phyloP scores from a whole-genome alignment of 2,888 invertebrate species.

The Torymus texanus region DNA sequence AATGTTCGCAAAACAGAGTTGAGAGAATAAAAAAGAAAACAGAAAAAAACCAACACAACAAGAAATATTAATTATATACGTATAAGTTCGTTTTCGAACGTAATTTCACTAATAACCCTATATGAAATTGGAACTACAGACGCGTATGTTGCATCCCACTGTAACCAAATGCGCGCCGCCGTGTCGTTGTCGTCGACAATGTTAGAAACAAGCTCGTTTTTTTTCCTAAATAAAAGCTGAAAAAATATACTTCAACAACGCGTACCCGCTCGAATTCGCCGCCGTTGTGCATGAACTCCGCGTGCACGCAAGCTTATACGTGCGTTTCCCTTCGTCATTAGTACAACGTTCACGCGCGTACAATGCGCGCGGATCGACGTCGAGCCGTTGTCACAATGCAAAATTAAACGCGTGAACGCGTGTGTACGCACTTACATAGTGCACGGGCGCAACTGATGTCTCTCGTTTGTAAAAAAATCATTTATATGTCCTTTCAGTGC shows the following conservation, averaged over 20 bases:
- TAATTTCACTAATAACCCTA: slow-evolving; percentile 27
- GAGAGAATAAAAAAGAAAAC: no score
- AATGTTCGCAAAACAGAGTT: not conserved
- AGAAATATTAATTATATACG: slow-evolving; percentile 19
- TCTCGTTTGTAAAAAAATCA: slow-evolving; percentile 38
- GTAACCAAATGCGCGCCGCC: slow-evolving; percentile 12
- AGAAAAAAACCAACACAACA: slow-evolving; percentile 4
- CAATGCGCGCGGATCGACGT: slow-evolving; percentile 10
- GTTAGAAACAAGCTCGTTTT: slow-evolving; percentile 14
- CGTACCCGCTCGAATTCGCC: slow-evolving; percentile 22
- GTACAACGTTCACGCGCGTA: slow-evolving; percentile 3
- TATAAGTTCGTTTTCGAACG: not conserved
- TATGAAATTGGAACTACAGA: slow-evolving; percentile 30
- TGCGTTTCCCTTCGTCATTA: not conserved
- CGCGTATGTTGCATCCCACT: no score
- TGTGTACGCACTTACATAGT: no score
- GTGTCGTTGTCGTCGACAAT: slow-evolving; percentile 28
- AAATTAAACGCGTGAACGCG: slow-evolving; percentile 7
- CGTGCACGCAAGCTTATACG: not conserved
- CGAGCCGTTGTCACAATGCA: slow-evolving; percentile 32
- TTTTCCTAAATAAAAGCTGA: slow-evolving; percentile 4
- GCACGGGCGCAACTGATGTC: not conserved
- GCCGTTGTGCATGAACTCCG: slow-evolving; percentile 40
- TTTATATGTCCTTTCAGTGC: not conserved
- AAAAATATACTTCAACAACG: not conserved